A percentile compares a stretch with the other conserved stretches of the same genome.
These are phyloP conservation scores for Oceanodroma tethys DNA, from an alignment of 2,113 vertebrate genomes.

Conservation along the genomic window DNA sequence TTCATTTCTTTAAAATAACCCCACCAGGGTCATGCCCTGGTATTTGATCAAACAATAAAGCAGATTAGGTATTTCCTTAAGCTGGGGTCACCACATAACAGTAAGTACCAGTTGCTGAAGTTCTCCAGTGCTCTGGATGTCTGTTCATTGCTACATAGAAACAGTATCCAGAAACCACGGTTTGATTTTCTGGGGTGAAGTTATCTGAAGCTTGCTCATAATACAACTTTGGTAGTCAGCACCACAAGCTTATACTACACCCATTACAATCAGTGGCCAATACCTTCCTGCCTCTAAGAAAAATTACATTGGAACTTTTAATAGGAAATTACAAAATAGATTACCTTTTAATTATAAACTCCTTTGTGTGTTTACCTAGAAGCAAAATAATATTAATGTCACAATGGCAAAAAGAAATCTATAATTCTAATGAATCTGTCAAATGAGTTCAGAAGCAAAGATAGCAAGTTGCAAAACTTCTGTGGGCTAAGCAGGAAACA, in stretches of 20 bases:
- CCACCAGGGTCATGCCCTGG: neutral
- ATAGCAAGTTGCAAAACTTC: neutral
- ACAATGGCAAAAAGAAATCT: neutral
- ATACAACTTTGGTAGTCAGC: neutral
- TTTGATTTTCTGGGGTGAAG: neutral
- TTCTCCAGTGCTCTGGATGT: neutral
- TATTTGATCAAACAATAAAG: neutral
- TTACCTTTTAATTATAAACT: conserved; percentile 67
- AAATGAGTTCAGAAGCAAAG: neutral
- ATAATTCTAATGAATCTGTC: neutral
- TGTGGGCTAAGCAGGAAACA: neutral
- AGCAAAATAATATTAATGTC: conserved; percentile 51
- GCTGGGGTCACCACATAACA: neutral
- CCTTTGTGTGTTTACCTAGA: conserved; percentile 64
- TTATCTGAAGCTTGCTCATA: neutral
- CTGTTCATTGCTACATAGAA: neutral
- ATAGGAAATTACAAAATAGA: conserved; percentile 17
- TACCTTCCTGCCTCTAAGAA: neutral
- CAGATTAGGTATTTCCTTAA: neutral
- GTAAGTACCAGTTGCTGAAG: neutral
- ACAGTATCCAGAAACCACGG: neutral
- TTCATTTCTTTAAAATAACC: neutral
- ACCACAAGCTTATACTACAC: neutral
- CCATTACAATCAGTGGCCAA: neutral
- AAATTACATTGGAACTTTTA: neutral